Evolutionary conservation across 2,113 vertebrate genomes (phyloP).

Genomic region (Pungitius pungitius): DNA sequence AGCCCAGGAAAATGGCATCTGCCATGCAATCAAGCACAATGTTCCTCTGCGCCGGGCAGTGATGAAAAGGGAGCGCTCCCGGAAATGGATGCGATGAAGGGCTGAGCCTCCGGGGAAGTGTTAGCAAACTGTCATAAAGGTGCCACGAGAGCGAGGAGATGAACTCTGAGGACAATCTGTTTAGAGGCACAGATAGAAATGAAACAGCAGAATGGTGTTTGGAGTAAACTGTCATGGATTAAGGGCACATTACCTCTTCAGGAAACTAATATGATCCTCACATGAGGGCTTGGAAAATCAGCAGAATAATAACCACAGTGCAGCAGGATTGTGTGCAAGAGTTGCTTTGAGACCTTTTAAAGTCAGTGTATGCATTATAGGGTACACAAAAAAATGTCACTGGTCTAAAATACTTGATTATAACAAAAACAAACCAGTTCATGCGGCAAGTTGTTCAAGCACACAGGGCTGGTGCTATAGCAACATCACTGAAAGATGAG

Average conservation of each 20-base stretch:
- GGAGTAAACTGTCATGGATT: conserved; percentile 28
- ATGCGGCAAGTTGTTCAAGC: neutral
- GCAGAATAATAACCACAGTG: neutral
- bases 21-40: conserved; percentile 76
- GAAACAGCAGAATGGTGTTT: conserved; percentile 20
- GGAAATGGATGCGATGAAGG: conserved; percentile 52
- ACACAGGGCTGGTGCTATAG: neutral
- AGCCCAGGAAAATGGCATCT: conserved; percentile 77
- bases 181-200: conserved; percentile 28
- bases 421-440: neutral
- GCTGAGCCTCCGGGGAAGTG: conserved; percentile 51
- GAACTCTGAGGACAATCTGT: conserved; percentile 52
- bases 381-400: neutral
- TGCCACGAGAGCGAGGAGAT: conserved; percentile 22
- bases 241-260: conserved; percentile 13
- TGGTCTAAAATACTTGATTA: neutral
- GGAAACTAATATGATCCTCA: conserved; percentile 23
- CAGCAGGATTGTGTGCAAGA: neutral
- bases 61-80: conserved; percentile 58
- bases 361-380: neutral
- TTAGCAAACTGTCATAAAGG: conserved; percentile 54
- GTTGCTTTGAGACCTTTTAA: neutral
- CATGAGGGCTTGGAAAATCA: conserved; percentile 2
- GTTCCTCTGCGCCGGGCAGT: conserved; percentile 59
- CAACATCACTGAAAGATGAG: neutral